These are phyloP conservation scores for Margaritifera margaritifera DNA, from an alignment of 2,888 invertebrate species.

Conservation along the genomic window DNA sequence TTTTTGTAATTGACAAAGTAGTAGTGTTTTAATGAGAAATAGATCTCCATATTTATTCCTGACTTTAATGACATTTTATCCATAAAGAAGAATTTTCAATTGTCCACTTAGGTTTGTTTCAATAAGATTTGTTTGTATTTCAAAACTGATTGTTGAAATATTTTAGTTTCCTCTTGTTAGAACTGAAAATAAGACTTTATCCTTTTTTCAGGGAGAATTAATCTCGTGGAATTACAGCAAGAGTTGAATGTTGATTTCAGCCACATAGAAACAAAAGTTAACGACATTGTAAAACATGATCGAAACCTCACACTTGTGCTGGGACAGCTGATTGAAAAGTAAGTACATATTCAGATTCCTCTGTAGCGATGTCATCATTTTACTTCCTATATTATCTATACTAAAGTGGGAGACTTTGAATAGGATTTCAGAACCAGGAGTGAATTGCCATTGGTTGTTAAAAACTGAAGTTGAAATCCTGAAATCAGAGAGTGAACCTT, in stretches of 20 bases:
- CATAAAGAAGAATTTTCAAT: too few relatives aligned
- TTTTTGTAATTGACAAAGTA: too few relatives aligned
- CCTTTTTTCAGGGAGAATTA: constrained; percentile 82
- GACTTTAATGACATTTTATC: too few relatives aligned
- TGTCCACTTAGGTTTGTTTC: too few relatives aligned
- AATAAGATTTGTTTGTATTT: neutral
- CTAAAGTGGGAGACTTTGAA: too few relatives aligned
- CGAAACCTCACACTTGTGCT: constrained; percentile 84
- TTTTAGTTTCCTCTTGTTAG: neutral
- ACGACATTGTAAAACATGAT: constrained; percentile 80
- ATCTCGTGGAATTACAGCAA: constrained; percentile 90
- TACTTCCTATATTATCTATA: too few relatives aligned
- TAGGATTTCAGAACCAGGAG: too few relatives aligned
- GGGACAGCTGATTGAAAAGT: constrained; percentile 90
- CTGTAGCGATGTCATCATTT: neutral
- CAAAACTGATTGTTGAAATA: neutral
- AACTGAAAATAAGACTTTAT: neutral
- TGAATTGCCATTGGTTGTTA: too few relatives aligned
- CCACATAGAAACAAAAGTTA: constrained; percentile 81
- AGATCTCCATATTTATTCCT: too few relatives aligned
- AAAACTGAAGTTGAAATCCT: too few relatives aligned
- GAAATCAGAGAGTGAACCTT: too few relatives aligned
- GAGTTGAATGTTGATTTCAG: constrained; percentile 90
- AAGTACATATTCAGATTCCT: constrained; percentile 7
- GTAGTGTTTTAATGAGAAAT: too few relatives aligned